Evolutionary conservation across 2,797 vertebrate species (phyloP).

Genomic region (Danio albolineatus): DNA sequence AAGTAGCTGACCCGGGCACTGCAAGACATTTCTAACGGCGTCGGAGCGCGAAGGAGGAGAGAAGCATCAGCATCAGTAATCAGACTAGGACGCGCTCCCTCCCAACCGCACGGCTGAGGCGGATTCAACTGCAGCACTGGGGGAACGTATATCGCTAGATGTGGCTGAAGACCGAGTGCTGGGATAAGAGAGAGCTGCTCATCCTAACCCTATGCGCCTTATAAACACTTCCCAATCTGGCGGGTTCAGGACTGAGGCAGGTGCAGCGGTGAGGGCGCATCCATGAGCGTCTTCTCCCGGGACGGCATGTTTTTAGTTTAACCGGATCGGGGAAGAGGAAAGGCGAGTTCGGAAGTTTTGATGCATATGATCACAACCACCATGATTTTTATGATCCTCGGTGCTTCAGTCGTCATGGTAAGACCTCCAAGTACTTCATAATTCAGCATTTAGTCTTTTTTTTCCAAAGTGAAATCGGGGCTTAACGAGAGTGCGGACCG

Average conservation of each 20-base stretch:
- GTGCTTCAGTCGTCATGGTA: conserved; percentile 99
- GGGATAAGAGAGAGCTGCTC: conserved; percentile 72
- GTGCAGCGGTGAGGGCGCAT: conserved; percentile 77
- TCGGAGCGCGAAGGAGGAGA: conserved; percentile 62
- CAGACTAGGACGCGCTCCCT: conserved; percentile 66
- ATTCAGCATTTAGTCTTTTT: conserved; percentile 35
- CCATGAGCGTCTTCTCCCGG: conserved; percentile 80
- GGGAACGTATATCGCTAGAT: conserved; percentile 66
- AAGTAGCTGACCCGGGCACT: conserved; percentile 53
- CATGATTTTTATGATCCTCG: conserved; percentile 99
- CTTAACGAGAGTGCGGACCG: conserved; percentile 7
- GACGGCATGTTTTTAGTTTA: conserved; percentile 78
- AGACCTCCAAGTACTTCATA: conserved; percentile 68
- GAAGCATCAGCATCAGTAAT: conserved; percentile 71
- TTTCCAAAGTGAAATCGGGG: conserved; percentile 50
- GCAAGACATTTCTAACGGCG: conserved; percentile 61
- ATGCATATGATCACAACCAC: conserved; percentile 99
- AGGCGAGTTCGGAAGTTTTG: conserved; percentile 86
- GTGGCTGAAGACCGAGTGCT: conserved; percentile 74
- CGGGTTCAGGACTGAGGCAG: conserved; percentile 77
- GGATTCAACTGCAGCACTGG: conserved; percentile 53
- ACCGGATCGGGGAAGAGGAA: conserved; percentile 78
- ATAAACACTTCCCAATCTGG: conserved; percentile 67
- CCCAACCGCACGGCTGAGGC: conserved; percentile 46
- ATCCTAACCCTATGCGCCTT: conserved; percentile 64